Base-by-base conservation (phyloP, 2,113 vertebrate species). In the Malurus elegans region DNA sequence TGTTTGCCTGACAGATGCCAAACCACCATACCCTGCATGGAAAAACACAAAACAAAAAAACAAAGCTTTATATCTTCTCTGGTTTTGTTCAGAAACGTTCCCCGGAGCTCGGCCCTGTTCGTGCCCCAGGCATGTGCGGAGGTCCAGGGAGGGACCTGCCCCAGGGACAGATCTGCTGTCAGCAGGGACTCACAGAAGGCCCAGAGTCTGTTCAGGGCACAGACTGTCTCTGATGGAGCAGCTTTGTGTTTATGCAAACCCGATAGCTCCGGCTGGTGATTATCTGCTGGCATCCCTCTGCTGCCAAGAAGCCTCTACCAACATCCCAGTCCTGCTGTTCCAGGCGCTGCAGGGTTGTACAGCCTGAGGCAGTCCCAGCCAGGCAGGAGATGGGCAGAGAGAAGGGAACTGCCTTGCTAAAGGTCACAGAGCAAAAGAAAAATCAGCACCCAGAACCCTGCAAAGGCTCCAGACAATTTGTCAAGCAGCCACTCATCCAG, bases 1-100 rank as follows among this genome's bases (percentile, higher is more conserved):
- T 88, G 61, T 80, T 93, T 32, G 4, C 79, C 81, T 94, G 83
- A 83, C 86, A 94, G 92, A 95, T 81, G 95, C 96, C 95, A 96
- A 96, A 94, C 92, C 96, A 74, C 95, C 79, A 79, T 93, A 93
- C 95, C 92, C 94, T 11, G 26, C 83, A 78, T 57, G 86, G 86
- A 86, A 94, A 90, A 94, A 73, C 74, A 92, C 92, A 91, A 88
- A 95, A 92, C 86, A 94, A 92, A 94, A 92, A 90, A 38, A 50
- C 88, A 93, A 79, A 84, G 83, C 61, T 53, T 79, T 64, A 0
- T 61, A 86, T 96, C 93, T 93, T 67, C 19, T 36, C 74, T 48
- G 82, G 36, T 70, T 94, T 93, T 89, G 24, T 86, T 81, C 93
- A 57, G 44, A 78, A 88, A 53, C 2, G 0, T 86, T 88, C 85